Percentiles rank a stretch among this genome's conserved stretches.
Conservation (phyloP, 2,888 invertebrate species). For the Serripes groenlandicus region DNA sequence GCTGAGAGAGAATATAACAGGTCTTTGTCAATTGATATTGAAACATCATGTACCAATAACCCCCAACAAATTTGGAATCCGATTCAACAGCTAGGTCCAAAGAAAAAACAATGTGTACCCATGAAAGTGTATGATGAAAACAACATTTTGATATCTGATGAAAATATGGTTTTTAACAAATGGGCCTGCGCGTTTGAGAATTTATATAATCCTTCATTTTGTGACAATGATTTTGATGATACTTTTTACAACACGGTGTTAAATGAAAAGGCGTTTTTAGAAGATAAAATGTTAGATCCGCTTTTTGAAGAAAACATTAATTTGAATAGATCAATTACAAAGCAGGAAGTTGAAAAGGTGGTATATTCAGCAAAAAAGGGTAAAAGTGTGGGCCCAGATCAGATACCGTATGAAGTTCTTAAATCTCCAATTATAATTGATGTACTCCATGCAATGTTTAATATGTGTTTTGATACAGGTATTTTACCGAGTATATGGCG, state of each 20-base stretch:
- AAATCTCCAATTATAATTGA: slow-evolving; percentile 24
- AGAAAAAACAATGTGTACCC: slow-evolving; percentile 27
- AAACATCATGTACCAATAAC: too few relatives aligned
- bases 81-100: slow-evolving; percentile 42
- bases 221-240: slow-evolving; percentile 21
- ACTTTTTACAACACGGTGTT: slow-evolving; percentile 12
- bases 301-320: slow-evolving; percentile 6
- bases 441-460: slow-evolving; percentile 30
- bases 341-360: slow-evolving; percentile 22
- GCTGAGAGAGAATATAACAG: too few relatives aligned
- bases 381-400: slow-evolving; percentile 24
- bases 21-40: too few relatives aligned
- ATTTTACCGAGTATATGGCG: slow-evolving; percentile 39
- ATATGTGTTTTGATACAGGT: slow-evolving; percentile 39
- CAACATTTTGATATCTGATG: not conserved
- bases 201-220: slow-evolving; percentile 30
- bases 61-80: slow-evolving; percentile 55
- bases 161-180: slow-evolving; percentile 21
- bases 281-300: slow-evolving; percentile 26
- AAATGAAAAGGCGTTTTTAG: slow-evolving; percentile 38
- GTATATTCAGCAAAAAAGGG: not conserved
- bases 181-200: slow-evolving; percentile 41
- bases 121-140: slow-evolving; percentile 23
- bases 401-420: slow-evolving; percentile 22
- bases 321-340: slow-evolving; percentile 30